phyloP scores from a whole-genome alignment of 2,888 invertebrate species.

The Rhodophaea formosa region DNA sequence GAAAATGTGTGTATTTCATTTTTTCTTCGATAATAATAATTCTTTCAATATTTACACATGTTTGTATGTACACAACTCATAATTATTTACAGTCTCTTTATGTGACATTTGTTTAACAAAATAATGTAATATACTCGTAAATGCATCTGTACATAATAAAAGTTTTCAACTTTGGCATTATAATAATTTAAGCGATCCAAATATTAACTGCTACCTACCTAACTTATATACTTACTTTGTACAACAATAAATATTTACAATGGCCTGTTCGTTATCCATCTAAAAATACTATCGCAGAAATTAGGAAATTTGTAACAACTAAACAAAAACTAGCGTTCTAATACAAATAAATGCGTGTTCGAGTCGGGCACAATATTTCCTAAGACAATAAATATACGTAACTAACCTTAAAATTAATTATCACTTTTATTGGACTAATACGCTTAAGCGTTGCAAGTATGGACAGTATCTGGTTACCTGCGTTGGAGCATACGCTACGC shows the following conservation, averaged over 20 bases:
- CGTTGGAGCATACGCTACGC: constrained; percentile 88
- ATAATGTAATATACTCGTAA: constrained; percentile 46
- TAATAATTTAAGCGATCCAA: constrained; percentile 55
- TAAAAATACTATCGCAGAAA: constrained; percentile 77
- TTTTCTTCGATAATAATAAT: constrained; percentile 54
- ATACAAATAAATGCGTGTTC: constrained; percentile 64
- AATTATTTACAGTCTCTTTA: constrained; percentile 69
- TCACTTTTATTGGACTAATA: constrained; percentile 79
- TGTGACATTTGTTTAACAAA: constrained; percentile 50
- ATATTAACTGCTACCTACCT: constrained; percentile 25
- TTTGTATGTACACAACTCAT: constrained; percentile 61
- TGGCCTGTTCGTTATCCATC: constrained; percentile 40
- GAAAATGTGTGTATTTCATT: constrained; percentile 71
- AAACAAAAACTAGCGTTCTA: constrained; percentile 51
- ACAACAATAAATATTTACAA: constrained; percentile 54
- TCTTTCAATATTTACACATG: constrained; percentile 61
- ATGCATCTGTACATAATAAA: constrained; percentile 69
- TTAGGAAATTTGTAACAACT: constrained; percentile 67
- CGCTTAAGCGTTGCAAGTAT: constrained; percentile 77
- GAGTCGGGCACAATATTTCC: constrained; percentile 38
- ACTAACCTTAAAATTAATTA: constrained; percentile 67
- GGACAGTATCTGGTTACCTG: constrained; percentile 77
- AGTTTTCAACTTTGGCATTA: constrained; percentile 79
- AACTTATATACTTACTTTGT: constrained; percentile 20
- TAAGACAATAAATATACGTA: constrained; percentile 62